Percentiles rank a stretch among this genome's conserved stretches.
Conservation (phyloP, 2,888 invertebrate species). For the Himalopsyche anomala region DNA sequence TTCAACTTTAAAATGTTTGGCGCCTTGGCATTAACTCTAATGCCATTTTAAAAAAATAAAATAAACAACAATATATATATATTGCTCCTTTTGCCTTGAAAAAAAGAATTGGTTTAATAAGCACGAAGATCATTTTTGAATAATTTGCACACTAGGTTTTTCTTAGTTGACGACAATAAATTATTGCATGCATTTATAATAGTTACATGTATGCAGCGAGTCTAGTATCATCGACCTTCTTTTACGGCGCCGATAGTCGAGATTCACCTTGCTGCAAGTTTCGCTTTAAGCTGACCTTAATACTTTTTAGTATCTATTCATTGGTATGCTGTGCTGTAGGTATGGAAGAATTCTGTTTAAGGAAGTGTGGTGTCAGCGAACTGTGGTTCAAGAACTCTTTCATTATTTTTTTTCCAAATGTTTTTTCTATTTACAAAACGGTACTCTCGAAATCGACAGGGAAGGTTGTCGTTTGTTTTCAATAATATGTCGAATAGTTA, state of each 20-base stretch:
- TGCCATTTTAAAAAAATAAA: too few species aligned
- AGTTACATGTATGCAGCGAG: too few species aligned
- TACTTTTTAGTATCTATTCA: not conserved
- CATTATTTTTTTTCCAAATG: not conserved
- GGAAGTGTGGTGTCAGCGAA: slow-evolving; percentile 16
- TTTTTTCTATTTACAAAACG: not conserved
- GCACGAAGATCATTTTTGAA: too few species aligned
- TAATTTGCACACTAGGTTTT: too few species aligned
- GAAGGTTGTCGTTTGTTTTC: not conserved
- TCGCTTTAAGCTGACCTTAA: slow-evolving; percentile 13
- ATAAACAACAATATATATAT: too few species aligned
- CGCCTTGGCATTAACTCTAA: too few species aligned
- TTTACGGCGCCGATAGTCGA: not conserved
- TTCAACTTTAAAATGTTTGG: too few species aligned
- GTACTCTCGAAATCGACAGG: not conserved
- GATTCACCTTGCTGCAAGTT: slow-evolving; percentile 30
- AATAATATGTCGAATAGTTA: not conserved
- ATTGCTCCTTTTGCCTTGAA: too few species aligned
- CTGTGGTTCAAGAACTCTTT: slow-evolving; percentile 19
- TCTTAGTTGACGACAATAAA: too few species aligned
- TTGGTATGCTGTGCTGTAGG: not conserved
- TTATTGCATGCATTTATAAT: too few species aligned
- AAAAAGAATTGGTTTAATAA: too few species aligned
- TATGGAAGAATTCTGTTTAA: not conserved
- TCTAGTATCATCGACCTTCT: not conserved